These are phyloP conservation scores for Lymantria monacha DNA, from an alignment of 2,888 invertebrate genomes.

Conservation along the genomic window DNA sequence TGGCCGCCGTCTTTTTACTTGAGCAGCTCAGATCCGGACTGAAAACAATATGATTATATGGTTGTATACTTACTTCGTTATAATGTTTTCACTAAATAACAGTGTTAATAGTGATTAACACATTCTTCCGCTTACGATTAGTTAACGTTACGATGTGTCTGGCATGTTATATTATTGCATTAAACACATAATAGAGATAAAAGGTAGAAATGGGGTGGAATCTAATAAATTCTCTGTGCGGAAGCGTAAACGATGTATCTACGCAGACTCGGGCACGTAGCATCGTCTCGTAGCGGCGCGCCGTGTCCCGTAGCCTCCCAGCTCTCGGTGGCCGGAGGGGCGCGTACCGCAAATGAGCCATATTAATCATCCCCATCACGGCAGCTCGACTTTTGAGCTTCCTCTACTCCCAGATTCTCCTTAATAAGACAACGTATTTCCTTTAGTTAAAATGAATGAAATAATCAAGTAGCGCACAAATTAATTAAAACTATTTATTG, in stretches of 20 bases:
- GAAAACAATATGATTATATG: conserved; percentile 11
- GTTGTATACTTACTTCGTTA: neutral
- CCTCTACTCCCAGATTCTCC: conserved; percentile 66
- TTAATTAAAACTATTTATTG: neutral
- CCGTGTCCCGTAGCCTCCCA: conserved; percentile 39
- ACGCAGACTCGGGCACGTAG: conserved; percentile 75
- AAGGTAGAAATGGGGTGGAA: conserved; percentile 75
- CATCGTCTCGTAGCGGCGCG: conserved; percentile 49
- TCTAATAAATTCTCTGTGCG: conserved; percentile 76
- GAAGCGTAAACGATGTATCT: conserved; percentile 73
- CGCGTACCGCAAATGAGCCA: conserved; percentile 77
- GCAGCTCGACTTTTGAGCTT: conserved; percentile 73
- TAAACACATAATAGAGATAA: conserved; percentile 74
- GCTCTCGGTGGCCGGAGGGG: conserved; percentile 47
- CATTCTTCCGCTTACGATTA: conserved; percentile 42
- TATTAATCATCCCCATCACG: conserved; percentile 78
- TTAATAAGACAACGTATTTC: conserved; percentile 55
- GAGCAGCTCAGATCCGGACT: conserved; percentile 13
- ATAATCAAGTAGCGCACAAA: conserved; percentile 21
- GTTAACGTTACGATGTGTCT: conserved; percentile 47
- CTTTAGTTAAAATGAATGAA: conserved; percentile 38
- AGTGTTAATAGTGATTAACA: conserved; percentile 40
- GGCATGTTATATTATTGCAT: conserved; percentile 55
- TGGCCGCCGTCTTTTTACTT: conserved; percentile 31
- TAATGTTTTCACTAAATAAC: conserved; percentile 2